Base-by-base conservation (phyloP, 2,797 vertebrate species). In the Danio tinwini region DNA sequence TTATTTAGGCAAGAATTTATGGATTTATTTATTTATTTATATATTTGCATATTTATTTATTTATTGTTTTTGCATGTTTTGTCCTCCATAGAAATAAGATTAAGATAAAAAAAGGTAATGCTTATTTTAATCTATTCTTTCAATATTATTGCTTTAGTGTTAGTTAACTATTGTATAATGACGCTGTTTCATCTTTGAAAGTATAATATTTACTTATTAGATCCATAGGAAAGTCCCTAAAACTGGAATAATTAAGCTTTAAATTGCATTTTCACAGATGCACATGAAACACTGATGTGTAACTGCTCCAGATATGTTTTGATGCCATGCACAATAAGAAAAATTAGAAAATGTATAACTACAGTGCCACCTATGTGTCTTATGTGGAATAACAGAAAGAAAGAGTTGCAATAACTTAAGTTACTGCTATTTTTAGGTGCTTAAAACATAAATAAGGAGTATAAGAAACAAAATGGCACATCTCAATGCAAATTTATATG, bases 341-440 rank as follows among this genome's bases (percentile, higher is more conserved):
- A 49, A 16, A 58, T 58, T 1, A 16, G 7, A 74, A 82, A 69
- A 19, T 7, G 21, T 56, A 61, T 53, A 62, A 56, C 81, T 74
- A 75, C n/a, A 79, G 76, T 79, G 76, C 47, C 81, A 19, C 81
- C 76, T 82, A 70, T 10, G 12, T 49, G 40, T 63, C 16, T 53
- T 50, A 9, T 69, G 40, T 58, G 40, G 42, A 78, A 79, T 21
- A 62, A 73, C 69, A 73, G 4, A 42, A 42, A 5, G 8, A 13
- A 50, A 50, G n/a, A 5, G 42, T 64, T 55, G 52, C 13, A 29
- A 10, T 21, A 50, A 92, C 92, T 90, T 21, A 39, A n/a, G 2
- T 29, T 5, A 17, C 14, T n/a, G 19, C 1, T 11, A 5, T 55
- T 21, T n/a, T 44, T 45, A 29, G 6, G 7, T 14, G 19, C 39